Evolutionary conservation across 2,888 invertebrate species (phyloP).

Genomic region (Microplitis deprimator): DNA sequence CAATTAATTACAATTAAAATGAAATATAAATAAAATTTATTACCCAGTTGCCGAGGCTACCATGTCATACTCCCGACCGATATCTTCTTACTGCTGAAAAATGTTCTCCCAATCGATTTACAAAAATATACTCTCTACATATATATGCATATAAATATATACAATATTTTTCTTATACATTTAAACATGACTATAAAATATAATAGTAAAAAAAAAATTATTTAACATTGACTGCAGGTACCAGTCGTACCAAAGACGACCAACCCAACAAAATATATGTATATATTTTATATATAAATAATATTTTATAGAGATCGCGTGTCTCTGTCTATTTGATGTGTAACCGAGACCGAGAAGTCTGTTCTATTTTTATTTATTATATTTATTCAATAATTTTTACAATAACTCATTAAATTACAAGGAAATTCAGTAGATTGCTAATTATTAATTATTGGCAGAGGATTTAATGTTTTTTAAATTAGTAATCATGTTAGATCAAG

Average conservation of each 20-base stretch:
- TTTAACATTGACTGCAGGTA: slow-evolving; percentile 27
- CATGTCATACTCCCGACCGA: slow-evolving; percentile 29
- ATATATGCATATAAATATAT: slow-evolving; percentile 29
- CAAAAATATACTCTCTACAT: background rate
- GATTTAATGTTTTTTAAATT: no score
- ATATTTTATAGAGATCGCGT: slow-evolving; percentile 31
- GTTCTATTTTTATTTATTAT: slow-evolving; percentile 35
- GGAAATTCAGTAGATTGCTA: background rate
- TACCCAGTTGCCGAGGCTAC: slow-evolving; percentile 40
- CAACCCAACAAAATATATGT: background rate
- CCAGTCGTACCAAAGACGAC: slow-evolving; percentile 30
- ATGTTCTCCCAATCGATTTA: background rate
- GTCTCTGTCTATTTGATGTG: slow-evolving; percentile 31
- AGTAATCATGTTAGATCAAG: no score
- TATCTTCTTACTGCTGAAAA: background rate
- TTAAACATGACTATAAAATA: slow-evolving; percentile 20
- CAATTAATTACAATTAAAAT: background rate
- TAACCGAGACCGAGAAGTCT: slow-evolving; percentile 28
- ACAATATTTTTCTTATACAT: slow-evolving; percentile 19
- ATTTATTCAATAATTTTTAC: background rate
- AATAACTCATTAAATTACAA: background rate
- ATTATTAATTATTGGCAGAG: background rate
- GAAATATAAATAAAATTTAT: background rate
- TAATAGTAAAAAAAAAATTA: background rate
- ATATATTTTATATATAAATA: background rate